Evolutionary conservation across 2,113 vertebrate species (phyloP).

Genomic region (Craseonycteris thonglongyai): DNA sequence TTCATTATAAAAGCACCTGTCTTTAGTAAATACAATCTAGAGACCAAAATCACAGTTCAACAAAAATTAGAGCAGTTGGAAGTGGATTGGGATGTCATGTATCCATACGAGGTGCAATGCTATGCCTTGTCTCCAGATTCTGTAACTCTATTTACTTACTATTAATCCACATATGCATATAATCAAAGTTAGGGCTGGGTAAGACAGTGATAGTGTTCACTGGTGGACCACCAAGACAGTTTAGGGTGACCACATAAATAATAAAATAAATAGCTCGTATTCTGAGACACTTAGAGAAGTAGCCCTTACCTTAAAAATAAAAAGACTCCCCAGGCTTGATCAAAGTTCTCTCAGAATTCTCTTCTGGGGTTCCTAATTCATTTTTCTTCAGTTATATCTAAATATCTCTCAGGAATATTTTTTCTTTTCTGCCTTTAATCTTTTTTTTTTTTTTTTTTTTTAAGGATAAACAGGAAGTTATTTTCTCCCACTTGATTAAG

Average conservation of each 20-base stretch:
- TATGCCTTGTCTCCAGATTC: too few relatives aligned
- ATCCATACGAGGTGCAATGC: rapidly evolving
- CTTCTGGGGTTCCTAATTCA: background rate
- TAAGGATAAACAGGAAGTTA: background rate
- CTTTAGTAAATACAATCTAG: background rate
- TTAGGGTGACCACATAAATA: too few relatives aligned
- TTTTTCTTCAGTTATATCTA: background rate
- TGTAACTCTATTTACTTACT: background rate
- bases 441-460: slow-evolving; percentile 36
- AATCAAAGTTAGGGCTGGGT: background rate
- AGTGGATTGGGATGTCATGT: background rate
- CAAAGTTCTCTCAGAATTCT: background rate
- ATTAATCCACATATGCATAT: background rate
- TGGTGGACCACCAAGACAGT: too few relatives aligned
- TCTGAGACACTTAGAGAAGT: too few relatives aligned
- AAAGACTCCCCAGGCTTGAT: too few relatives aligned
- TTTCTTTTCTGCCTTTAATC: background rate
- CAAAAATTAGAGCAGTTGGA: background rate
- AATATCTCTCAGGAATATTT: background rate
- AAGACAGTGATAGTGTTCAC: too few relatives aligned
- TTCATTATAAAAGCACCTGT: background rate
- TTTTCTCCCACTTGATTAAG: background rate
- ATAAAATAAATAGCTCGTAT: too few relatives aligned
- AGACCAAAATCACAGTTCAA: background rate
- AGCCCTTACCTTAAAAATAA: too few relatives aligned